Evolutionary conservation across 2,888 invertebrate species (phyloP).

Genomic region (Trachelus iudaicus): DNA sequence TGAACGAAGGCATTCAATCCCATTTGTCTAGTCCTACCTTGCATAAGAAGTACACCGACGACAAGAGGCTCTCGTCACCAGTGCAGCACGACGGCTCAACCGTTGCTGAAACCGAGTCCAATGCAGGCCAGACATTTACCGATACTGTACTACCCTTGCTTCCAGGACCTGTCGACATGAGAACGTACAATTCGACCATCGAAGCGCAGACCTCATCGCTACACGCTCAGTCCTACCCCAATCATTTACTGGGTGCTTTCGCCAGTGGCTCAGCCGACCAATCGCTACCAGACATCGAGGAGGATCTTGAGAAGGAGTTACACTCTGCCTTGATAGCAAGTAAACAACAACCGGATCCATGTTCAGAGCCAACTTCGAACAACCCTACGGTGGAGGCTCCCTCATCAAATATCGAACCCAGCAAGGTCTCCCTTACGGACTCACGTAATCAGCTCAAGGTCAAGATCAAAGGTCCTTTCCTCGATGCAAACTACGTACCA

Average conservation of each 20-base stretch:
- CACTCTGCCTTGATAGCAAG: slow-evolving; percentile 75
- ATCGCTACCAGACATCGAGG: slow-evolving; percentile 79
- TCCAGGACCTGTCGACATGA: slow-evolving; percentile 91
- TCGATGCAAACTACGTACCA: slow-evolving; percentile 77
- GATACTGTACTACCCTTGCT: slow-evolving; percentile 78
- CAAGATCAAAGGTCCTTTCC: slow-evolving; percentile 89
- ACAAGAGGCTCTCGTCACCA: slow-evolving; percentile 51
- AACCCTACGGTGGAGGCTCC: slow-evolving; percentile 48
- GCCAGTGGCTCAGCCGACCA: slow-evolving; percentile 78
- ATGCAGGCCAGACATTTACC: slow-evolving; percentile 65
- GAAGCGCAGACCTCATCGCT: slow-evolving; percentile 70
- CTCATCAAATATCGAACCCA: slow-evolving; percentile 66
- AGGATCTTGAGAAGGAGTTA: slow-evolving; percentile 82
- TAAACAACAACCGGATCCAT: slow-evolving; percentile 39
- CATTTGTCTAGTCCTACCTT: slow-evolving; percentile 40
- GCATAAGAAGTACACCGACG: slow-evolving; percentile 48
- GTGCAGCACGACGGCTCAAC: slow-evolving; percentile 36
- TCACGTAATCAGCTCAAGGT: slow-evolving; percentile 88
- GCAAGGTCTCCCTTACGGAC: slow-evolving; percentile 81
- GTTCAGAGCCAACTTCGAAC: slow-evolving; percentile 37
- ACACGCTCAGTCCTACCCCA: slow-evolving; percentile 72
- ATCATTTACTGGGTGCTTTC: slow-evolving; percentile 75
- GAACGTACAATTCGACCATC: slow-evolving; percentile 79
- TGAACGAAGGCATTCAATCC: slow-evolving; percentile 36
- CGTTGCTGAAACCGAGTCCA: slow-evolving; percentile 40